Conservation (phyloP, 2,888 invertebrate genomes). For the Callosobruchus maculatus region DNA sequence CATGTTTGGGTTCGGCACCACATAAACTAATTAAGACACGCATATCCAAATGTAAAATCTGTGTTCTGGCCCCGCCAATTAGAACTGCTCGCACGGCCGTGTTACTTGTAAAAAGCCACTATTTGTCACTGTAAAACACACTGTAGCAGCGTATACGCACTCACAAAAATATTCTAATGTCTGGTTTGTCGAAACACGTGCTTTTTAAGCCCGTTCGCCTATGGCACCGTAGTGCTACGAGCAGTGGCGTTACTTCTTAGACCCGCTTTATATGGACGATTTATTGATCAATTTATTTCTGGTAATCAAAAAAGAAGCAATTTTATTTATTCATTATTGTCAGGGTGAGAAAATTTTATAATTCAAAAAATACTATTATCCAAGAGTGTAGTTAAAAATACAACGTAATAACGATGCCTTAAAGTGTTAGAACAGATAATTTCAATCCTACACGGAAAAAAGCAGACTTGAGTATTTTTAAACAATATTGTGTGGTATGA, state of each 20-base stretch:
- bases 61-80: constrained; percentile 26
- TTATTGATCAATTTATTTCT: too few relatives aligned
- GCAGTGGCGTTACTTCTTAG: background rate
- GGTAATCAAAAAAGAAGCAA: too few relatives aligned
- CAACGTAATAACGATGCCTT: too few relatives aligned
- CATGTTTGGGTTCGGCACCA: background rate
- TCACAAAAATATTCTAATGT: constrained; percentile 23
- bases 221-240: background rate
- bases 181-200: constrained; percentile 27
- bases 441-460: too few relatives aligned
- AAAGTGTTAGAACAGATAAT: too few relatives aligned
- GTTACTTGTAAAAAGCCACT: constrained; percentile 26
- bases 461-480: too few relatives aligned
- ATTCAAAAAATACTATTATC: too few relatives aligned
- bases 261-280: too few relatives aligned
- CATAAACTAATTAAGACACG: constrained; percentile 19
- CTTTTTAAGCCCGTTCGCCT: constrained; percentile 30
- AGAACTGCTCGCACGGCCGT: constrained; percentile 15
- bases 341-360: too few relatives aligned
- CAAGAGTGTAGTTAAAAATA: too few relatives aligned
- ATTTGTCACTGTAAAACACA: constrained; percentile 28
- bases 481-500: too few relatives aligned
- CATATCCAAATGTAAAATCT: constrained; percentile 25
- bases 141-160: background rate
- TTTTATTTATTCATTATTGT: too few relatives aligned